These are phyloP conservation scores for Xylocopa sonorina DNA, from an alignment of 1,140 invertebrate species.

Conservation along the genomic window DNA sequence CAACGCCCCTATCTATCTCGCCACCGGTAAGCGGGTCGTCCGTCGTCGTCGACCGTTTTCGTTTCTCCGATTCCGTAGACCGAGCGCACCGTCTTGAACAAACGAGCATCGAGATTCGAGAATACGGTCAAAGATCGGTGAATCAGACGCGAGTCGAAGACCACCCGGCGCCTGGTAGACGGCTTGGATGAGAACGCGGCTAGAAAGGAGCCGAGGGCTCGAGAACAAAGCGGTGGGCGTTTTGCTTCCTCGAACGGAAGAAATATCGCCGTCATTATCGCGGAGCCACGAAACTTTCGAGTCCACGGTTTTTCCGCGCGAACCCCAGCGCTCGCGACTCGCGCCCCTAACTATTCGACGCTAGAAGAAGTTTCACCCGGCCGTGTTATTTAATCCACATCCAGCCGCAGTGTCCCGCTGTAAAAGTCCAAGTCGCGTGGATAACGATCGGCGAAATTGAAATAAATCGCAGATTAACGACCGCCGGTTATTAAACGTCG, in stretches of 20 bases:
- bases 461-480: constrained; percentile 46
- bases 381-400: not conserved
- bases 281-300: constrained; percentile 58
- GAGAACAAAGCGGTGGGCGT: constrained; percentile 38
- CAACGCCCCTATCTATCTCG: too few species aligned
- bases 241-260: constrained; percentile 34
- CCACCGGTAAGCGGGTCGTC: too few species aligned
- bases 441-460: constrained; percentile 38
- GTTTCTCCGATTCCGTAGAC: not conserved
- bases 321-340: not conserved
- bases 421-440: too few species aligned
- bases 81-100: not conserved
- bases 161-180: constrained; percentile 8
- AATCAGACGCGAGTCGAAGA: constrained; percentile 14
- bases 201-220: not conserved
- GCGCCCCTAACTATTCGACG: too few species aligned
- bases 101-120: not conserved
- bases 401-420: not conserved
- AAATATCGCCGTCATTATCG: constrained; percentile 64
- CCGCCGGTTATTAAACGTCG: constrained; percentile 18
- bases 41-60: too few species aligned
- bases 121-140: not conserved
- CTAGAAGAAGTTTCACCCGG: not conserved
- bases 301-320: not conserved
- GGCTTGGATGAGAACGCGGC: not conserved